Evolutionary conservation across 2,113 vertebrate species (phyloP).

Genomic region (Chascanopsetta lugubris): DNA sequence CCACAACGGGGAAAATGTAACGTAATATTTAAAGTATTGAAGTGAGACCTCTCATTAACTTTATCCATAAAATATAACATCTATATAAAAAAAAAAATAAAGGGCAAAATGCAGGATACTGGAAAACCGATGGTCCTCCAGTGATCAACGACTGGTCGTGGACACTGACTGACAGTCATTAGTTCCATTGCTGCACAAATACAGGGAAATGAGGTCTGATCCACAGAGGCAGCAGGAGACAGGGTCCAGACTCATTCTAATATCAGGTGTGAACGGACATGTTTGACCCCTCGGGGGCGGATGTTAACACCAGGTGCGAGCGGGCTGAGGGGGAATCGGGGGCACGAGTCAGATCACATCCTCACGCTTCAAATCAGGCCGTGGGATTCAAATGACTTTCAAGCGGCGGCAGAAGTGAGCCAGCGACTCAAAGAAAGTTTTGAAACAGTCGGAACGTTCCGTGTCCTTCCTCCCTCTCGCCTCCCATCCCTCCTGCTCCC

Average conservation of each 20-base stretch:
- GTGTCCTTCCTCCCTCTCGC: constrained; percentile 1
- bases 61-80: too few species aligned
- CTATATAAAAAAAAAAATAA: too few species aligned
- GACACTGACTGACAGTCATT: too few species aligned
- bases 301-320: background rate
- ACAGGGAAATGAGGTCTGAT: background rate
- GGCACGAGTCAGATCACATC: background rate
- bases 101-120: too few species aligned
- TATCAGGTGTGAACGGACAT: too few species aligned
- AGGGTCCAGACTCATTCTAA: background rate
- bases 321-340: background rate
- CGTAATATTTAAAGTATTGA: too few species aligned
- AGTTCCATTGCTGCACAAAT: background rate
- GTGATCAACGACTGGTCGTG: too few species aligned
- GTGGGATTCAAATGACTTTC: background rate
- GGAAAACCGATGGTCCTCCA: too few species aligned
- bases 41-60: too few species aligned
- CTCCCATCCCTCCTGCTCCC: constrained; percentile 6
- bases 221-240: background rate
- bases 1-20: too few species aligned
- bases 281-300: too few species aligned
- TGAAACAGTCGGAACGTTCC: background rate
- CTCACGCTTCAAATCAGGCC: background rate
- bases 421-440: background rate
- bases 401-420: background rate